Conservation (phyloP, 2,888 invertebrate genomes). For the Ceratothoa steindachneri region DNA sequence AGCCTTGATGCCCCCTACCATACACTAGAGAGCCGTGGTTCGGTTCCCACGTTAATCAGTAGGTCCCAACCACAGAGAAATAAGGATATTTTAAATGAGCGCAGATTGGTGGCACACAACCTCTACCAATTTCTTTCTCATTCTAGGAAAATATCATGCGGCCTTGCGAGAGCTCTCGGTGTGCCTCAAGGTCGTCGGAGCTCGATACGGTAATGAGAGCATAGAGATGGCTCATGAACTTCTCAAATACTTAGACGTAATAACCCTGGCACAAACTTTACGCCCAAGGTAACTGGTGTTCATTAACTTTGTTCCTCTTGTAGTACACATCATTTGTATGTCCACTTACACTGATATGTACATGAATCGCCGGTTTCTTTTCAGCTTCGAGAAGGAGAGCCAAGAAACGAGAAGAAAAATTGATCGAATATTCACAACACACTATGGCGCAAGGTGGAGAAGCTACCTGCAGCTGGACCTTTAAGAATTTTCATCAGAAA, state of each 20-base stretch:
- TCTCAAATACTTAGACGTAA: slow-evolving; percentile 63
- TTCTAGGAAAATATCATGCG: slow-evolving; percentile 54
- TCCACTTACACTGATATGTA: too few species aligned
- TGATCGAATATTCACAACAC: neutral
- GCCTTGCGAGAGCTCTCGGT: slow-evolving; percentile 57
- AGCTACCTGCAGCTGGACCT: neutral
- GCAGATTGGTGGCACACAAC: too few species aligned
- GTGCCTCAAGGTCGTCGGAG: slow-evolving; percentile 57
- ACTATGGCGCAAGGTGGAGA: neutral
- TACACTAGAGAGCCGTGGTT: too few species aligned
- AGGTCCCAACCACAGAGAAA: too few species aligned
- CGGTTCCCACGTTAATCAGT: too few species aligned
- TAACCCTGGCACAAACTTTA: slow-evolving; percentile 49
- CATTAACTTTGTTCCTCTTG: too few species aligned
- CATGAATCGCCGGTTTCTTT: too few species aligned
- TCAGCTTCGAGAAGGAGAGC: neutral
- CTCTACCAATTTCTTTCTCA: too few species aligned
- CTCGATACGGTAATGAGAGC: slow-evolving; percentile 62
- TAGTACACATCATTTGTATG: too few species aligned
- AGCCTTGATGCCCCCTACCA: too few species aligned
- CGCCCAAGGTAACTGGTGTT: neutral
- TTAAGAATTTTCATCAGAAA: neutral
- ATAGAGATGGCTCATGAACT: slow-evolving; percentile 65
- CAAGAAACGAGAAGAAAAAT: neutral
- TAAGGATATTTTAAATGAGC: too few species aligned